Percentiles rank a stretch among this genome's conserved stretches.
Evolutionary conservation across 2,113 vertebrate genomes (phyloP).

Genomic region (Pholis gunnellus): DNA sequence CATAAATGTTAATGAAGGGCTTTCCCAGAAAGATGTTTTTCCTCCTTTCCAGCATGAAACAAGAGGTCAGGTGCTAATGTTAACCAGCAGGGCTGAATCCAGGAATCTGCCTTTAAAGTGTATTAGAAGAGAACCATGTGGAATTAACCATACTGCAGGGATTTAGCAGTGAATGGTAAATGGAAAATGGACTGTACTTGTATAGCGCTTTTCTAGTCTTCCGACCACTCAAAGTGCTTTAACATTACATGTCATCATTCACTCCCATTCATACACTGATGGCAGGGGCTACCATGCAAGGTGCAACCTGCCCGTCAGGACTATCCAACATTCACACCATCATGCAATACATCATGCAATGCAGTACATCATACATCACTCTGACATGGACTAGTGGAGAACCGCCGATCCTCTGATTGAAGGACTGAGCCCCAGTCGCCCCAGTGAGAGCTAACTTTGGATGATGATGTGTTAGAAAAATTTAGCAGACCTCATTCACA

Average conservation of each 20-base stretch:
- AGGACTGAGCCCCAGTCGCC: not conserved
- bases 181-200: not conserved
- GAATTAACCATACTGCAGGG: slow-evolving; percentile 43
- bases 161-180: slow-evolving; percentile 32
- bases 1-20: slow-evolving; percentile 83
- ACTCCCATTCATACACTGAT: not conserved
- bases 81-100: slow-evolving; percentile 63
- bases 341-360: too few species aligned
- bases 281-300: not conserved
- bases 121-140: slow-evolving; percentile 43
- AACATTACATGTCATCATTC: not conserved
- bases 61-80: slow-evolving; percentile 76
- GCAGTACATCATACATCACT: too few species aligned
- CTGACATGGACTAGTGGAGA: too few species aligned
- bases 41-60: slow-evolving; percentile 59
- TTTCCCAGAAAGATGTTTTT: slow-evolving; percentile 80
- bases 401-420: too few species aligned
- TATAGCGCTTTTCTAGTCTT: not conserved
- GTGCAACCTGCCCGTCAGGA: too few species aligned
- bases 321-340: too few species aligned
- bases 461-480: slow-evolving; percentile 51
- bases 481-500: slow-evolving; percentile 13
- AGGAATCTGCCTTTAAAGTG: slow-evolving; percentile 50
- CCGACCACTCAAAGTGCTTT: not conserved
- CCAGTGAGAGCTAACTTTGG: slow-evolving; percentile 15